Conservation (phyloP, 2,888 invertebrate genomes). For the Calliphora vomitoria region DNA sequence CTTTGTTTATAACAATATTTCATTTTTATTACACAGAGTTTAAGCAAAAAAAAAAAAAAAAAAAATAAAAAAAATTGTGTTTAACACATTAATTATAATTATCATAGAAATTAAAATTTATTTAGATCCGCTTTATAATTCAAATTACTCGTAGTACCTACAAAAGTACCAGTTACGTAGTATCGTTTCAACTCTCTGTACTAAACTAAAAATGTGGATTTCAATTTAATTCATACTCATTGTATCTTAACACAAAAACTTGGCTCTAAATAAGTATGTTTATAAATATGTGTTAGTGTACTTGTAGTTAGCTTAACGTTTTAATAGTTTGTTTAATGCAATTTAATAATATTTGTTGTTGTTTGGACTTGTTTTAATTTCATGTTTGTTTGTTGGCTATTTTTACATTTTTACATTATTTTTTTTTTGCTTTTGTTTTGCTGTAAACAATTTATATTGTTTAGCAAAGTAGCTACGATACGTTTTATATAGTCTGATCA, state of each 20-base stretch:
- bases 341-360: conserved; percentile 61
- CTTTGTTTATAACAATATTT: not conserved
- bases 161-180: conserved; percentile 27
- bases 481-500: conserved; percentile 64
- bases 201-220: conserved; percentile 46
- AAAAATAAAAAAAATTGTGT: too few relatives aligned
- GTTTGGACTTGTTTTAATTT: conserved; percentile 71
- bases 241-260: not conserved
- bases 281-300: conserved; percentile 19
- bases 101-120: conserved; percentile 23
- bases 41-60: not conserved
- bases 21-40: conserved; percentile 24
- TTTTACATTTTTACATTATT: conserved; percentile 14
- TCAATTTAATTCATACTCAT: conserved; percentile 14
- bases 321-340: conserved; percentile 62
- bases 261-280: not conserved
- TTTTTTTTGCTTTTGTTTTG: conserved; percentile 30
- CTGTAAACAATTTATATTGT: conserved; percentile 66
- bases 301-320: conserved; percentile 28
- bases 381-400: conserved; percentile 42
- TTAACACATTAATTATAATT: conserved; percentile 29
- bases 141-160: not conserved
- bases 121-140: conserved; percentile 54
- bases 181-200: conserved; percentile 33
- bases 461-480: conserved; percentile 13